Base-by-base conservation (phyloP, 2,888 invertebrate species). In the Spodoptera exigua region DNA sequence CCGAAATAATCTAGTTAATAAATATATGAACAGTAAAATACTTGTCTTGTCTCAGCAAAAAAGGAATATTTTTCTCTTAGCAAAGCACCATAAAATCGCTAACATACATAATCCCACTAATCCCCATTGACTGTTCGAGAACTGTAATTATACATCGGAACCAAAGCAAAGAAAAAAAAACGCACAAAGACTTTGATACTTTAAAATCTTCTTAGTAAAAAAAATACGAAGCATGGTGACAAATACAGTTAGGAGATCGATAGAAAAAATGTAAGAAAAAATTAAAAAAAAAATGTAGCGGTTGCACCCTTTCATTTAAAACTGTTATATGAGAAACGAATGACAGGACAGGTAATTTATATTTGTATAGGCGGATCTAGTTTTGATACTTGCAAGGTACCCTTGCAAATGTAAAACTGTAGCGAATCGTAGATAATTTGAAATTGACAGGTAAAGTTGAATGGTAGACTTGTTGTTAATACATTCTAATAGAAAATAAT, bases 291-390 rank as follows among this genome's bases (percentile, higher is more conserved):
- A 80, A 76, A 55, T 82, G 83, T 86, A 89, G 91, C 85, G 91
- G 92, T 91, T 88, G 74, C 78, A 82, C 86, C 88, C 88, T 86
- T 85, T 80, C 74, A 80, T 79, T 83, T 74, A 68, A 82, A 84
- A 87, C 44, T 68, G 59, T 70, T 89, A 84, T 81, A 84, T 84
- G 82, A 80, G 87, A 87, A 86, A 87, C 84, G 84, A 84, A 87
- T 87, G 82, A 80, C 81, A 56, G 59, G 60, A 74, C 78, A 80
- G 76, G 78, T 81, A 78, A 76, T 74, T 73, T 76, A 65, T 70
- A 59, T 16, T 61, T 44, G 0, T 44, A 0, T 67, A 44, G 37
- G n/a, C 11, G 16, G 58, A 57, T 51, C 0, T 10, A 47, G 44
- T 60, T 40, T 58, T 49, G 70, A 60, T 55, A 51, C 43, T 61